phyloP scores from a whole-genome alignment of 2,888 invertebrate genomes.

The Acanthoscelides obtectus region DNA sequence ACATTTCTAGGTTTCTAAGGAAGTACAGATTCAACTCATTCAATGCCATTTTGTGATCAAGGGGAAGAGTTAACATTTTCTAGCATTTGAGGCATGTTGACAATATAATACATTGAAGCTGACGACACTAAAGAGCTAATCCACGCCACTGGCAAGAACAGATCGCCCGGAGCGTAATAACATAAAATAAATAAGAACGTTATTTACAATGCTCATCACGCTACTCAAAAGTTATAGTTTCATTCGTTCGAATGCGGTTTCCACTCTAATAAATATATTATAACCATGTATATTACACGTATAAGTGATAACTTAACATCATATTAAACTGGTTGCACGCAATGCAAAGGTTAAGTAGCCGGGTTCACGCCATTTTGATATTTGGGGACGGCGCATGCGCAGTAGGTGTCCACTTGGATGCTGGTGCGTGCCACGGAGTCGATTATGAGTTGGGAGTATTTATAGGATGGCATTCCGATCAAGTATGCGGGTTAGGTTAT shows the following conservation, averaged over 20 bases:
- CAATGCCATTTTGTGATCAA: no score
- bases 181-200: slow-evolving; percentile 10
- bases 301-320: slow-evolving; percentile 49
- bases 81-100: no score
- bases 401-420: slow-evolving; percentile 22
- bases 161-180: background rate
- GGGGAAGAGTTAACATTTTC: no score
- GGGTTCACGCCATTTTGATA: slow-evolving; percentile 38
- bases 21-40: no score
- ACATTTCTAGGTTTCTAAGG: no score
- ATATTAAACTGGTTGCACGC: slow-evolving; percentile 45
- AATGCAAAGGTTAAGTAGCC: slow-evolving; percentile 42
- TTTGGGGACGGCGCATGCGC: slow-evolving; percentile 26
- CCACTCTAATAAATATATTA: slow-evolving; percentile 40
- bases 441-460: no score
- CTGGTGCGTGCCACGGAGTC: no score
- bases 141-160: no score
- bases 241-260: slow-evolving; percentile 16
- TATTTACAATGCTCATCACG: slow-evolving; percentile 28
- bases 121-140: no score
- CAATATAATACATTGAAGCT: no score
- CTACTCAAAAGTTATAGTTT: slow-evolving; percentile 30
- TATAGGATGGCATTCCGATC: no score
- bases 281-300: slow-evolving; percentile 46
- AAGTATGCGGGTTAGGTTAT: no score